Percentiles rank a stretch among this genome's conserved stretches.
These are phyloP conservation scores for Serilophus lunatus DNA, from an alignment of 2,113 vertebrate species.

Conservation along the genomic window DNA sequence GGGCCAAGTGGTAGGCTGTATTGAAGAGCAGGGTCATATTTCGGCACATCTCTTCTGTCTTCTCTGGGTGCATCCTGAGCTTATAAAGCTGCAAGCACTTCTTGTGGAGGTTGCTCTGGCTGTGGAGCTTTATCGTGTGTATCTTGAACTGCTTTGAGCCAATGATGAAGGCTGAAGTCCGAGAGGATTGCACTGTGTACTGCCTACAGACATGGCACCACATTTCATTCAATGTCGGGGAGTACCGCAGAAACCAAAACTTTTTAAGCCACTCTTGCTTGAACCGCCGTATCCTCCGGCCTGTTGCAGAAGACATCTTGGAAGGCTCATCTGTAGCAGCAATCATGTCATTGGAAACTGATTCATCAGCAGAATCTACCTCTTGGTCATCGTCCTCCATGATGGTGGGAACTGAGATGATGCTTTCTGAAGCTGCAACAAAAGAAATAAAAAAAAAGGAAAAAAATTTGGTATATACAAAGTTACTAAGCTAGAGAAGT, in stretches of 20 bases:
- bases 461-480: not conserved
- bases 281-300: conserved; percentile 90
- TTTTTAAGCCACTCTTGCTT: conserved; percentile 98
- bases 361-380: conserved; percentile 93
- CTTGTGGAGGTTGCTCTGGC: conserved; percentile 98
- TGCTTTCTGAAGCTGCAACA: conserved; percentile 82
- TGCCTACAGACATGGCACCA: conserved; percentile 98
- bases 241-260: conserved; percentile 98
- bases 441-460: not conserved
- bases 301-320: conserved; percentile 79
- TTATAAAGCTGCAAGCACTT: conserved; percentile 98
- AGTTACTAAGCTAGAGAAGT: not conserved
- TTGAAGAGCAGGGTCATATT: conserved; percentile 95
- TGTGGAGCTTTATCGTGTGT: conserved; percentile 97
- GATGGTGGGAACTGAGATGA: conserved; percentile 82
- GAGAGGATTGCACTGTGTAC: conserved; percentile 94
- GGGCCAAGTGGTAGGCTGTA: conserved; percentile 90
- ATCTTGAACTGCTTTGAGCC: conserved; percentile 99
- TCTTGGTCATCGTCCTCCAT: conserved; percentile 94
- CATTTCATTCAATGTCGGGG: conserved; percentile 93
- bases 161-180: conserved; percentile 95
- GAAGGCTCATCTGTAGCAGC: conserved; percentile 84
- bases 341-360: conserved; percentile 86
- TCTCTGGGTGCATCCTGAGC: conserved; percentile 95
- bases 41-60: conserved; percentile 96